Conservation (phyloP, 37 sponge, comb jelly and placozoan species). For the Halichondria panicea region DNA sequence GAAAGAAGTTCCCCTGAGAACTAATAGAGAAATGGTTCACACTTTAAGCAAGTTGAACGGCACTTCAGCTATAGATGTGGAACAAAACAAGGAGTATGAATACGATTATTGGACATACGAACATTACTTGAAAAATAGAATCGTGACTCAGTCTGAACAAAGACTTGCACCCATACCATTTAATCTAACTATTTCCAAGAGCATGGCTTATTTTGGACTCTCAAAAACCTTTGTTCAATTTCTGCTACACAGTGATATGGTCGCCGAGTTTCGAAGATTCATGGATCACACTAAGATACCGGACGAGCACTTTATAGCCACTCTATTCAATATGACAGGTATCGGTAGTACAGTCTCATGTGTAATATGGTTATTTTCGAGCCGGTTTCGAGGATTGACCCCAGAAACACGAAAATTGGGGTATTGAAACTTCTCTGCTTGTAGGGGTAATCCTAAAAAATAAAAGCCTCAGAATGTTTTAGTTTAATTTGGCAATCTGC, state of each 20-base stretch:
- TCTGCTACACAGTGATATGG: background rate
- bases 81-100: background rate
- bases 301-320: conserved; percentile 23
- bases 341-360: background rate
- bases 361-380: conserved; percentile 1
- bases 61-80: background rate
- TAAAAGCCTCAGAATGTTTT: no score
- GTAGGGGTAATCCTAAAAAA: no score
- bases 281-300: background rate
- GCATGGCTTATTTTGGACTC: conserved; percentile 7
- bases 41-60: conserved; percentile 18
- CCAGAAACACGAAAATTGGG: no score
- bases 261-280: background rate
- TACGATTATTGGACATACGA: background rate
- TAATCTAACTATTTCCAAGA: conserved; percentile 18
- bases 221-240: conserved; percentile 2
- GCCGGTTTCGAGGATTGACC: no score
- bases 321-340: conserved; percentile 9
- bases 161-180: no score
- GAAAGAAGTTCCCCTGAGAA: conserved; percentile 56
- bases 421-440: no score
- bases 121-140: background rate
- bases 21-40: conserved; percentile 51
- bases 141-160: background rate
- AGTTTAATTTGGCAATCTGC: no score